Evolutionary conservation across 92 coral and sea anemone species (phyloP).

Genomic region (Zoanthus gigantus): DNA sequence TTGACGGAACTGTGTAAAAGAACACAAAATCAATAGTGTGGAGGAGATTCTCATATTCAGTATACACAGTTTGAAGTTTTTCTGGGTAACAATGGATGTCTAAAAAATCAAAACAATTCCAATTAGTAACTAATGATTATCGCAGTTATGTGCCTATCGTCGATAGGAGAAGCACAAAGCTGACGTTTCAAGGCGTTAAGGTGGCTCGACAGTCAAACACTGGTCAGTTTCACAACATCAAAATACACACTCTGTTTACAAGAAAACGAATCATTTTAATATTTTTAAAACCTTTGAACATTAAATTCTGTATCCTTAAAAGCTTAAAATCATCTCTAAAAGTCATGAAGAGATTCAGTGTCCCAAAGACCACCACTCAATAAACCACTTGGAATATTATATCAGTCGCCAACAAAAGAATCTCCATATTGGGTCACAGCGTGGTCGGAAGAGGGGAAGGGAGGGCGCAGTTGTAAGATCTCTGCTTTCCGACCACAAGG

Average conservation of each 20-base stretch:
- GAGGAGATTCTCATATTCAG: too few relatives aligned
- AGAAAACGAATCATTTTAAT: background rate
- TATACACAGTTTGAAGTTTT: too few relatives aligned
- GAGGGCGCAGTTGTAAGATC: too few relatives aligned
- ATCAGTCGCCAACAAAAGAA: background rate
- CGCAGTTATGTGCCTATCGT: too few relatives aligned
- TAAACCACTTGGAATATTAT: background rate
- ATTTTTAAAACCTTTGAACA: background rate
- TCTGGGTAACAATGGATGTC: too few relatives aligned
- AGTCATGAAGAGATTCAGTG: background rate
- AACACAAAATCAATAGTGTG: too few relatives aligned
- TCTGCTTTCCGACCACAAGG: too few relatives aligned
- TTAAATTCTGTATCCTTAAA: background rate
- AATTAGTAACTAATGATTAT: too few relatives aligned
- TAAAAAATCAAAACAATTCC: too few relatives aligned
- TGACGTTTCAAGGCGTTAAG: background rate
- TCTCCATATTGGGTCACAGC: background rate
- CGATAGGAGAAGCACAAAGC: too few relatives aligned
- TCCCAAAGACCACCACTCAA: background rate
- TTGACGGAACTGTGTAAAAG: too few relatives aligned
- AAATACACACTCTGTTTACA: background rate
- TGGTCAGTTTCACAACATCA: background rate
- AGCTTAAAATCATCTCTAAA: background rate
- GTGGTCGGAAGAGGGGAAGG: too few relatives aligned
- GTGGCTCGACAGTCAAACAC: slow-evolving; percentile 1